These are phyloP conservation scores for Nomada fabriciana DNA, from an alignment of 2,888 invertebrate species.

Conservation along the genomic window DNA sequence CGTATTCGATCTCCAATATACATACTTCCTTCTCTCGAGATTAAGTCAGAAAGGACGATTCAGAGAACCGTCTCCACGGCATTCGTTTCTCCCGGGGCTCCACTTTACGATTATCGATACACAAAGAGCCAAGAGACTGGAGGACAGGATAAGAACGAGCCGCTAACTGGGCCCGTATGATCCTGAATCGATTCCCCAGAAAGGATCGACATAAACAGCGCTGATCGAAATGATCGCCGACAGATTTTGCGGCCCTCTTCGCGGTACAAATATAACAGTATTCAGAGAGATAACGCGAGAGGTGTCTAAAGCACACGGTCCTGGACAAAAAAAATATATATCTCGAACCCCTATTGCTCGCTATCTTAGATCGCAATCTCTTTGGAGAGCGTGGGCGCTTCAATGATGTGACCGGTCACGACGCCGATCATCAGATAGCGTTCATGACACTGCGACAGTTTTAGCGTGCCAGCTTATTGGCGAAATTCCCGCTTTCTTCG, in stretches of 20 bases:
- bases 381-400: constrained; percentile 58
- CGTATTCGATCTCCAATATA: neutral
- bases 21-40: neutral
- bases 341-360: constrained; percentile 58
- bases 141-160: constrained; percentile 33
- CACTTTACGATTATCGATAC: constrained; percentile 26
- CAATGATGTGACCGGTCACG: constrained; percentile 70
- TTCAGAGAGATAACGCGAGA: constrained; percentile 62
- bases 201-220: constrained; percentile 55
- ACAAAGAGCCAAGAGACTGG: constrained; percentile 10
- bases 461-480: constrained; percentile 39
- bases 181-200: constrained; percentile 13
- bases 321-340: constrained; percentile 24
- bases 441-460: constrained; percentile 55
- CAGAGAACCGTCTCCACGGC: neutral
- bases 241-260: constrained; percentile 38
- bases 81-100: neutral
- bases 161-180: constrained; percentile 45
- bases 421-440: constrained; percentile 59
- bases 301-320: constrained; percentile 57
- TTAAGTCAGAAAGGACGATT: neutral
- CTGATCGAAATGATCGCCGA: constrained; percentile 51
- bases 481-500: constrained; percentile 14
- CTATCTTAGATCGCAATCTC: constrained; percentile 70
- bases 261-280: constrained; percentile 64